These are phyloP conservation scores for Daubentonia madagascariensis DNA, from an alignment of 2,113 vertebrate genomes.

Conservation along the genomic window DNA sequence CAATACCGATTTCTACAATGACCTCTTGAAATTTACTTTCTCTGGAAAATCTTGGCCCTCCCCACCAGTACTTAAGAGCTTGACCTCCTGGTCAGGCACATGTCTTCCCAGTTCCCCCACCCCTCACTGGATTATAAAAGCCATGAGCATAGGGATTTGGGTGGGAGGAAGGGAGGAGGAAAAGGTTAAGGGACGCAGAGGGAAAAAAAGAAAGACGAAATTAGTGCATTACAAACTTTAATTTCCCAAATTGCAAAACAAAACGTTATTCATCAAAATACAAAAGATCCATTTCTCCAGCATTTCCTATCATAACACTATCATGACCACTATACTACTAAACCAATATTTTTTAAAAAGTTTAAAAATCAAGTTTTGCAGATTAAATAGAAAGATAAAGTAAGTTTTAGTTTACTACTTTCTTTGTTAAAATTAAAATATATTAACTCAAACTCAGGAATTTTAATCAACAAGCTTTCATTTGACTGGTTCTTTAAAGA, in stretches of 20 bases:
- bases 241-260: background rate
- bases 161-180: background rate
- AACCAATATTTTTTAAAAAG: background rate
- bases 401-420: background rate
- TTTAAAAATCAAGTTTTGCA: background rate
- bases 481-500: background rate
- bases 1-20: background rate
- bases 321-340: background rate
- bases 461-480: background rate
- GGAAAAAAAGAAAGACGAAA: background rate
- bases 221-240: background rate
- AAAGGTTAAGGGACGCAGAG: background rate
- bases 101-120: background rate
- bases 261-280: conserved; percentile 1
- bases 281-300: background rate
- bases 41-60: background rate
- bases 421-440: background rate
- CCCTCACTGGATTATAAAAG: background rate
- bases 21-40: background rate
- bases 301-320: background rate
- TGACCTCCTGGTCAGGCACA: background rate
- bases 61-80: background rate
- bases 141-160: background rate
- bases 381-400: background rate
- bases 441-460: background rate